These are phyloP conservation scores for Synanthedon vespiformis DNA, from an alignment of 2,888 invertebrate genomes.

Conservation along the genomic window DNA sequence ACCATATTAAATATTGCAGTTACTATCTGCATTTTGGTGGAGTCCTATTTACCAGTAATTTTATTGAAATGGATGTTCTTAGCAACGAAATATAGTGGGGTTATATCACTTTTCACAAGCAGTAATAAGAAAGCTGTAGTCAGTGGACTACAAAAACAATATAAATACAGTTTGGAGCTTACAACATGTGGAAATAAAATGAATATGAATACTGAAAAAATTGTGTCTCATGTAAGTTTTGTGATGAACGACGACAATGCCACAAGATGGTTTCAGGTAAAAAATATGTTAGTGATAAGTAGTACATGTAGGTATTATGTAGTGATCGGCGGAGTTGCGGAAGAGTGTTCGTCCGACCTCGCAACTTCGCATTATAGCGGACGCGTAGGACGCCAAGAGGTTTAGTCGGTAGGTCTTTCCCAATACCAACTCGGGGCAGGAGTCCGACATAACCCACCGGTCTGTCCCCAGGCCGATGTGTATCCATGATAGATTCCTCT, in stretches of 20 bases:
- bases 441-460: too few species aligned
- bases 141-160: conserved; percentile 12
- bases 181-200: conserved; percentile 16
- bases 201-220: conserved; percentile 1
- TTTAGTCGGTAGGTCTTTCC: too few species aligned
- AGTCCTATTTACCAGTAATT: conserved; percentile 35
- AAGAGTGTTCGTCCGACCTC: too few species aligned
- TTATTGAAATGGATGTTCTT: conserved; percentile 37
- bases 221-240: conserved; percentile 28
- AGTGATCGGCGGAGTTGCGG: too few species aligned
- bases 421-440: too few species aligned
- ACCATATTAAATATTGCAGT: conserved; percentile 18
- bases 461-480: too few species aligned
- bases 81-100: conserved; percentile 25
- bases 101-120: conserved; percentile 9
- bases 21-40: conserved; percentile 28
- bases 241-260: conserved; percentile 19
- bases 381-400: too few species aligned
- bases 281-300: too few species aligned
- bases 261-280: conserved; percentile 23
- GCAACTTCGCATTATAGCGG: too few species aligned
- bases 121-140: conserved; percentile 4
- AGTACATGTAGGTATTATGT: too few species aligned
- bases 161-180: conserved; percentile 29
- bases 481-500: too few species aligned